phyloP scores from a whole-genome alignment of 2,797 vertebrate genomes.

The Pangasius krempfi region DNA sequence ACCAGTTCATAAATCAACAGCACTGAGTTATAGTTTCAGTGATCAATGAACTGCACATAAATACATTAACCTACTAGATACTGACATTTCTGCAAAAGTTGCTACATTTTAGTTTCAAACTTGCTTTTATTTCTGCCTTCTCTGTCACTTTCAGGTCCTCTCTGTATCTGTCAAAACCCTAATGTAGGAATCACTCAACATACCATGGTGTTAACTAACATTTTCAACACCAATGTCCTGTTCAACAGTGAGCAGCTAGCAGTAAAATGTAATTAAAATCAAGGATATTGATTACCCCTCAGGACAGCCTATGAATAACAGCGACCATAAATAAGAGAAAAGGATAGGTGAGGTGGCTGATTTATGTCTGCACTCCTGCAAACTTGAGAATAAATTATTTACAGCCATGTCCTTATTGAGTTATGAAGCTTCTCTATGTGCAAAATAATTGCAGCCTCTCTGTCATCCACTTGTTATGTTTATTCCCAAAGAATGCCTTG shows the following conservation, averaged over 20 bases:
- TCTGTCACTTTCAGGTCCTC: conserved; percentile 6
- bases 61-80: neutral
- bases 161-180: conserved; percentile 36
- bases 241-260: conserved; percentile 71
- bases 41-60: neutral
- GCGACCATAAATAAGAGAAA: conserved; percentile 80
- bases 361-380: conserved; percentile 73
- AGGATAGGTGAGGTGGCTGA: conserved; percentile 80
- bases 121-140: neutral
- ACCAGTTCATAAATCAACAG: neutral
- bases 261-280: conserved; percentile 83
- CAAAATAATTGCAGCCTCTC: conserved; percentile 74
- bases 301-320: conserved; percentile 76
- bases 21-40: neutral
- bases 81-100: neutral
- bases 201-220: conserved; percentile 72
- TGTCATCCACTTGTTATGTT: conserved; percentile 67
- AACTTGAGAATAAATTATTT: conserved; percentile 77
- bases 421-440: conserved; percentile 76
- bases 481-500: conserved; percentile 52
- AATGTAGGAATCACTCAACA: conserved; percentile 33
- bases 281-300: conserved; percentile 79
- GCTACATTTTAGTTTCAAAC: neutral
- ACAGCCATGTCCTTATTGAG: conserved; percentile 78
- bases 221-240: conserved; percentile 76